Base-by-base conservation (phyloP, 2,113 vertebrate genomes). In the Paradoxurus hermaphroditus region DNA sequence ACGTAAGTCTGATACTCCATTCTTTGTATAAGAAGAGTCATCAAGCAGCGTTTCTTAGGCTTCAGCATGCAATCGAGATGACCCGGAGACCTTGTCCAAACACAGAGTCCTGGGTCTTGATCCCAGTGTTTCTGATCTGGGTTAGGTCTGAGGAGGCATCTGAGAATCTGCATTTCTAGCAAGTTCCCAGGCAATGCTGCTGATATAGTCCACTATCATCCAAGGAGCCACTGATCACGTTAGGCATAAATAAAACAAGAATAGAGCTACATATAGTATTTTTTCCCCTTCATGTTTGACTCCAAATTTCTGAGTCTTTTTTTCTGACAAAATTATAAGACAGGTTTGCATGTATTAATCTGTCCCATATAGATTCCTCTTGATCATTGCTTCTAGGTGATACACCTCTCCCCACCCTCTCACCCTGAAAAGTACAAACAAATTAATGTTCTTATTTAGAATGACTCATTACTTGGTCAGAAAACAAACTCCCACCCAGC, bases 401-500 rank as follows among this genome's bases (percentile, higher is more conserved):
- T 59, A 84, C 0, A 86, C 4, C 25, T 85, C 6, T 72, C 18
- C 27, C 67, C 34, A 93, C 13, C 13, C 14, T 77, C 5, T 86
- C 34, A 70, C 39, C 41, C 68, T 49, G n/a, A 89, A 53, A 79
- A 83, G 23, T 49, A 2, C 25, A 90, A 89, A 89, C 59, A 95
- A 73, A 82, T 92, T 49, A 92, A 81, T 96, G 7, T n/a, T 91
- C 59, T 86, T 82, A 53, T 51, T 92, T 79, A 83, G 18, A 93
- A 89, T 90, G 91, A 91, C 53, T 96, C 90, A 93, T 90, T 92
- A 65, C 56, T 83, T 86, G 78, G 65, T 92, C 53, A 96, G 85
- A 97, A 97, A 96, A 93, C n/a, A 97, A 91, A 77, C 86, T 89
- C 31, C 56, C 8, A 90, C 90, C 49, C 36, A 95, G 1, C 65